A percentile compares a stretch with the other conserved stretches of the same genome.
Evolutionary conservation across 2,888 invertebrate species (phyloP).

Genomic region (Rhimphoctona megacephalus): DNA sequence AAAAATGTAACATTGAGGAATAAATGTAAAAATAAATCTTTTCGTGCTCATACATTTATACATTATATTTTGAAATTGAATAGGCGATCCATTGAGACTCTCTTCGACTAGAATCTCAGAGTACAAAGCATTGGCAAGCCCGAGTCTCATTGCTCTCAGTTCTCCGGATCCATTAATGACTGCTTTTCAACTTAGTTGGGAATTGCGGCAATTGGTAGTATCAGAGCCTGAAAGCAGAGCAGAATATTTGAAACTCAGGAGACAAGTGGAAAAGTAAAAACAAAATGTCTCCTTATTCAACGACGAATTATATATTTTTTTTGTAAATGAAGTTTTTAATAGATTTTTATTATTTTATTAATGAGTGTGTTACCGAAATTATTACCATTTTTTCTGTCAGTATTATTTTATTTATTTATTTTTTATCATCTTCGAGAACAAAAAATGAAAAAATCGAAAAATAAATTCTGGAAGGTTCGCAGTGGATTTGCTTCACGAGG

Average conservation of each 20-base stretch:
- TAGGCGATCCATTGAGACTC: constrained; percentile 90
- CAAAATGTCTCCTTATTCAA: not conserved
- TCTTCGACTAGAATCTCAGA: constrained; percentile 96
- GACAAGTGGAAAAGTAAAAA: constrained; percentile 90
- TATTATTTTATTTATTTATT: too few relatives aligned
- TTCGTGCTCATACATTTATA: not conserved
- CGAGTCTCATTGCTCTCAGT: constrained; percentile 96
- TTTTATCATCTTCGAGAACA: too few relatives aligned
- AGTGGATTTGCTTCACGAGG: constrained; percentile 95
- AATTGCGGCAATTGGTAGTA: constrained; percentile 94
- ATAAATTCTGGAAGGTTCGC: constrained; percentile 87
- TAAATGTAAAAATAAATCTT: not conserved
- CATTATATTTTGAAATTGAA: not conserved
- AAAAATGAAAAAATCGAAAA: not conserved
- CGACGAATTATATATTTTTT: not conserved
- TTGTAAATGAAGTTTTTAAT: not conserved
- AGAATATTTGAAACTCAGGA: constrained; percentile 95
- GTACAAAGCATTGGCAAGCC: constrained; percentile 96
- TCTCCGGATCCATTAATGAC: constrained; percentile 97
- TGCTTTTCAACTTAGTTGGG: constrained; percentile 98
- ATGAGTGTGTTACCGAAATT: too few relatives aligned
- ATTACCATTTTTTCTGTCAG: too few relatives aligned
- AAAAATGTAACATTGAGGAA: constrained; percentile 75
- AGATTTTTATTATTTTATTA: too few relatives aligned
- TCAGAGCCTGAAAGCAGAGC: constrained; percentile 97